phyloP scores from a whole-genome alignment of 2,113 vertebrate genomes.

The Cyanistes caeruleus region DNA sequence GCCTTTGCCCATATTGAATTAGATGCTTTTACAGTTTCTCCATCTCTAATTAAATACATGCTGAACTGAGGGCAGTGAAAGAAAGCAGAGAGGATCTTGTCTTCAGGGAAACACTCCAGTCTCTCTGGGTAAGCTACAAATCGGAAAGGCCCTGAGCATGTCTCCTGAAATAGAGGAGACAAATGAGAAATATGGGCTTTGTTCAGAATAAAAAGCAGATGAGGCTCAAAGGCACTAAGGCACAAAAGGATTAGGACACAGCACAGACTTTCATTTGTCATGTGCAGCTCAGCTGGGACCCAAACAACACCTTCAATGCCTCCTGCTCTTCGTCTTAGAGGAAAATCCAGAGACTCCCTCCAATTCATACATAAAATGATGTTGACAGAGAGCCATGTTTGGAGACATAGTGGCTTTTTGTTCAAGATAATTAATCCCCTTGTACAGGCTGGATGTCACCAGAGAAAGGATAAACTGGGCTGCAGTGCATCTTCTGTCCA shows the following conservation, averaged over 20 bases:
- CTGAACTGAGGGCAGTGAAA: neutral
- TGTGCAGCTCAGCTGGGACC: neutral
- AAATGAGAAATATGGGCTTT: constrained; percentile 29
- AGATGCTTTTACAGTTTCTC: neutral
- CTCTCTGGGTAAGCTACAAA: neutral
- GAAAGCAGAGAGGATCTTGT: neutral
- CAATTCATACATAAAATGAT: neutral
- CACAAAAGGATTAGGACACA: constrained; percentile 35
- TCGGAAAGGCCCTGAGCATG: neutral
- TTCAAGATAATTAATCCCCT: neutral
- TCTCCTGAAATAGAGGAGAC: constrained; percentile 7
- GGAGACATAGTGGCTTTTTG: neutral
- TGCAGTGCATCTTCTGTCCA: neutral
- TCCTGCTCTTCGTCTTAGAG: neutral
- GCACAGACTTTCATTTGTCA: constrained; percentile 8
- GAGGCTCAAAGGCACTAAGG: neutral
- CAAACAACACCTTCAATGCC: neutral
- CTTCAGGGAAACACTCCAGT: neutral
- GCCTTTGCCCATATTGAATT: neutral
- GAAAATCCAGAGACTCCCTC: neutral
- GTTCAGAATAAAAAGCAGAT: constrained; percentile 11
- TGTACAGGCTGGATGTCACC: neutral
- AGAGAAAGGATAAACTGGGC: neutral
- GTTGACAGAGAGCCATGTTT: neutral
- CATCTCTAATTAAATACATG: neutral